Base-by-base conservation (phyloP, 2,113 vertebrate species). In the Megaceryle torquata region DNA sequence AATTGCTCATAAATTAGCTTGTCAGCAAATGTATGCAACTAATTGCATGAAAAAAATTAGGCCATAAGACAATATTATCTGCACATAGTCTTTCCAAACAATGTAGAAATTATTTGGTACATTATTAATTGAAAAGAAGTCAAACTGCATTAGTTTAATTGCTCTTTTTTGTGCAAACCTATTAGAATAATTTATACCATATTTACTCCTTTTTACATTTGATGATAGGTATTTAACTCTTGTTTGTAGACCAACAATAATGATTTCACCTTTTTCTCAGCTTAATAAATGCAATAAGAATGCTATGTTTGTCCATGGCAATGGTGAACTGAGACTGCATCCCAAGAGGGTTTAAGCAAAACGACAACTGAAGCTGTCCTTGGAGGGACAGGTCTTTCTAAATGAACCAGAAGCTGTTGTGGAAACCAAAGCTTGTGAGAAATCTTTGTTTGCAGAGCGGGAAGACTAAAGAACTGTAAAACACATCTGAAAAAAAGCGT, bases 1-100 rank as follows among this genome's bases (percentile, higher is more conserved):
- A 89, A 95, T 96, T 97, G 92, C 92, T 96, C 92, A 96, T 97
- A 97, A 97, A 97, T 98, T 97, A 97, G 93, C 94, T 95, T 98
- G 96, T 97, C 97, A 98, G 96, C 93, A 97, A 97, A 96, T 88
- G 85, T 87, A 94, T 93, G 89, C 92, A 96, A 93, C 94, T 98
- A 98, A 98, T 97, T 98, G 91, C 90, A 90, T 60, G 90, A 91
- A 93, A 97, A 97, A 95, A 93, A 95, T 65, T 79, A 78, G 54
- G 53, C 84, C 72, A 68, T 95, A 94, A 88, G 95, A 96, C 95
- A 96, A 95, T 96, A 96, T 94, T 95, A 93, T 95, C 90, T 92
- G 91, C 94, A 87, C 82, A 93, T 37, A 97, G 97, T 96, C 93
- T 96, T 97, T 96, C 81, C 89, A 94, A 96, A 97, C 94, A 97